These are phyloP conservation scores for Lamellibrachia satsuma DNA, from an alignment of 2,888 invertebrate species.

Conservation along the genomic window DNA sequence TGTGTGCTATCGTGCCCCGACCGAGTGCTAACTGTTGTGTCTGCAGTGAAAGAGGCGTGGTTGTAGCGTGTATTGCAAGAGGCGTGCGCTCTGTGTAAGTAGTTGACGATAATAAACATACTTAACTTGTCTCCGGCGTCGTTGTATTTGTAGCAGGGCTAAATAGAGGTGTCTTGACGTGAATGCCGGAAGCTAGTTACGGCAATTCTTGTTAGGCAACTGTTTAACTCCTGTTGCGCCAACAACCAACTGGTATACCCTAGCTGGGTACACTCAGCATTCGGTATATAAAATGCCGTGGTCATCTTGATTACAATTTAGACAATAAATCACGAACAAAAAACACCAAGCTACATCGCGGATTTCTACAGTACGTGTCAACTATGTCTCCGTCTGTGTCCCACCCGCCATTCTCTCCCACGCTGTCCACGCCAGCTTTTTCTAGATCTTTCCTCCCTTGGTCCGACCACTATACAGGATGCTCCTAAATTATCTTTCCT, in stretches of 20 bases:
- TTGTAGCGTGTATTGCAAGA: neutral
- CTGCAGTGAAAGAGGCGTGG: neutral
- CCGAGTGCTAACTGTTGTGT: neutral
- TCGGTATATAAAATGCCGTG: neutral
- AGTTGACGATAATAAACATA: slow-evolving; percentile 10
- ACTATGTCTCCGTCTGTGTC: too few species aligned
- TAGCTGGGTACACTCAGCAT: neutral
- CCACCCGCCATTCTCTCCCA: too few species aligned
- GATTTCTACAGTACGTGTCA: too few species aligned
- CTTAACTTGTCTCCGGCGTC: neutral
- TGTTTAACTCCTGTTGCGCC: neutral
- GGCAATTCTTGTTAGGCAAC: neutral
- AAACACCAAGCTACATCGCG: too few species aligned
- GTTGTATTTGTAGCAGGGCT: neutral
- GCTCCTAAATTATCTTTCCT: too few species aligned
- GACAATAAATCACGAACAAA: too few species aligned
- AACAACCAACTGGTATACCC: neutral
- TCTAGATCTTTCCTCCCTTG: too few species aligned
- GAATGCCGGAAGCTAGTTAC: neutral
- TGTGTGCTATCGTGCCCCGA: neutral
- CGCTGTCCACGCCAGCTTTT: too few species aligned
- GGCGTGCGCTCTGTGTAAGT: neutral
- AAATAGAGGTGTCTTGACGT: neutral
- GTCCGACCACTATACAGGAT: too few species aligned
- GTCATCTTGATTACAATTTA: too few species aligned